These are phyloP conservation scores for Cydia fagiglandana DNA, from an alignment of 1,140 invertebrate genomes.

Conservation along the genomic window DNA sequence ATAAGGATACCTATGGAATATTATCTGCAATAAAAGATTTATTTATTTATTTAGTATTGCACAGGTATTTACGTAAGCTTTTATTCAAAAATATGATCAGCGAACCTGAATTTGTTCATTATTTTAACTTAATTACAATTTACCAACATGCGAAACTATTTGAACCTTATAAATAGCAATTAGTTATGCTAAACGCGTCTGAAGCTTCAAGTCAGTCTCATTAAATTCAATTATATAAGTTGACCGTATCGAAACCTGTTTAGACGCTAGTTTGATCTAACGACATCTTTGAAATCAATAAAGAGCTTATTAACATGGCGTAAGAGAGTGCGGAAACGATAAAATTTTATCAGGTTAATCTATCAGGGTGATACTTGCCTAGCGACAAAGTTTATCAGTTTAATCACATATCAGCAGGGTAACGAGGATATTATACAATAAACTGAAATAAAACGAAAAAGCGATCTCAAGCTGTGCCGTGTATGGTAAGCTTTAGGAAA, in stretches of 20 bases:
- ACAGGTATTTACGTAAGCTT: too few species aligned
- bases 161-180: background rate
- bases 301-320: slow-evolving; percentile 8
- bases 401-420: too few species aligned
- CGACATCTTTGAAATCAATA: slow-evolving; percentile 24
- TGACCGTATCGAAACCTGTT: slow-evolving; percentile 7
- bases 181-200: background rate
- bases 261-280: background rate
- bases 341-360: slow-evolving; percentile 33
- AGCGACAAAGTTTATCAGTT: too few species aligned
- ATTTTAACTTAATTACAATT: background rate
- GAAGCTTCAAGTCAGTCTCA: background rate
- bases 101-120: too few species aligned
- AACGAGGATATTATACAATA: too few species aligned
- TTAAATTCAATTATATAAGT: slow-evolving; percentile 9
- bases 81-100: too few species aligned
- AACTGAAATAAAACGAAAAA: too few species aligned
- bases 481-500: too few species aligned
- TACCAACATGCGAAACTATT: background rate
- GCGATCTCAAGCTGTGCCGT: too few species aligned
- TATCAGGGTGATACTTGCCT: slow-evolving; percentile 1
- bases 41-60: too few species aligned
- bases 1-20: too few species aligned
- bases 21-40: too few species aligned
- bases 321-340: slow-evolving; percentile 26